Evolutionary conservation across 2,113 vertebrate species (phyloP), one percentile per base, ranked within the genome.

Genomic region (Phasianus colchicus): DNA sequence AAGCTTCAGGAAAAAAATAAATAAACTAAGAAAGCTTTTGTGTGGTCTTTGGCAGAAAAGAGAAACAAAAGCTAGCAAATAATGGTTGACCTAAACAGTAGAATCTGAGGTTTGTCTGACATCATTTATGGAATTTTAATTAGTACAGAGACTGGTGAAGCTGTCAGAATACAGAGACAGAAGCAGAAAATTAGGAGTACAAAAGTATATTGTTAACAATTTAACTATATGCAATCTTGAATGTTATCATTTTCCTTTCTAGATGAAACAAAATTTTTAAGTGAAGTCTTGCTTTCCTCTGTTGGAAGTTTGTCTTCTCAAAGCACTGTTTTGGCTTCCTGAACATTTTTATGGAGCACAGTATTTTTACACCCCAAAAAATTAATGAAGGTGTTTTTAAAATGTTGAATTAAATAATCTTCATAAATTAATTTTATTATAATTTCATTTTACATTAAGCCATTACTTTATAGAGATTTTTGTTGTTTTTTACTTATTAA

Each of bases 91-190:
- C 89, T 84, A 91, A 95, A 94, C 72, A 95, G 52, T 57, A 93
- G 75, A 69, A 88, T 66, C 60, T 90, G 75, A 94, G 20, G 14
- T 30, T 91, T 94, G n/a, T 84, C 74, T 95, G 54, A 95, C 58
- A 92, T 89, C 0, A 79, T 89, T 83, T 95, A 63, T 50, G 20
- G 69, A 92, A 95, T 95, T 93, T 76, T 92, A 93, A 92, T 94
- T 92, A 95, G 70, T 66, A 78, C 9, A 74, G 54, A 67, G 52
- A 78, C 34, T 72, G 22, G 22, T 79, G 65, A 96, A 90, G 34
- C 61, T 93, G 48, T 91, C 78, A 91, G 24, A 90, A 48, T 64
- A n/a, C 40, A 79, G 29, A 79, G 8, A 52, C 6, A 30, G 36
- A 88, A 85, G 25, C 11, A 84, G 74, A 91, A 93, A 86, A 88